Conservation (phyloP, 2,888 invertebrate genomes). For the Noctuana brunneofusca region DNA sequence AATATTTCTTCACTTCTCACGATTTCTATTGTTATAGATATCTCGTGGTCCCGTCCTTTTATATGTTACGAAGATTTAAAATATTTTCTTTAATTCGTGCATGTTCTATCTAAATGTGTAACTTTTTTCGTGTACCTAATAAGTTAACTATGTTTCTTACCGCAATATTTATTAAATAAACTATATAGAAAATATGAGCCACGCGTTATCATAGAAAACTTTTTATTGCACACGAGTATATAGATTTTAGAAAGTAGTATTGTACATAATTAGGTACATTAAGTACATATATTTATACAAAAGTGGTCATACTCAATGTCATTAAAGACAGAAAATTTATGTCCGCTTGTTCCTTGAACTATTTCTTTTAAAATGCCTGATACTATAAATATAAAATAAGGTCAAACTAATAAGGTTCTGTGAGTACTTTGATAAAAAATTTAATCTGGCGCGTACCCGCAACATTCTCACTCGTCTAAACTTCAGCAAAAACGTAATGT, state of each 20-base stretch:
- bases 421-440: slow-evolving; percentile 1
- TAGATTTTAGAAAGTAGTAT: too few relatives aligned
- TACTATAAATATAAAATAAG: neutral
- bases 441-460: neutral
- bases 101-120: too few relatives aligned
- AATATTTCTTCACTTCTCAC: slow-evolving; percentile 25
- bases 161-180: too few relatives aligned
- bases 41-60: slow-evolving; percentile 1
- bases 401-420: neutral
- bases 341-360: neutral
- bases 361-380: neutral
- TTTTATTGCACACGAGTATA: too few relatives aligned
- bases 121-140: too few relatives aligned
- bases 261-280: too few relatives aligned
- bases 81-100: neutral
- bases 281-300: too few relatives aligned
- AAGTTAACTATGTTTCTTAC: too few relatives aligned
- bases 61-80: neutral
- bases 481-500: slow-evolving; percentile 21
- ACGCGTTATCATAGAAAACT: too few relatives aligned
- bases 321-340: too few relatives aligned
- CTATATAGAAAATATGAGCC: too few relatives aligned
- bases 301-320: too few relatives aligned
- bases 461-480: slow-evolving; percentile 12
- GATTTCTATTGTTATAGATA: slow-evolving; percentile 25